Percentiles rank a stretch among this genome's conserved stretches.
phyloP scores from a whole-genome alignment of 2,113 vertebrate species.

The Melanocharis versteri region DNA sequence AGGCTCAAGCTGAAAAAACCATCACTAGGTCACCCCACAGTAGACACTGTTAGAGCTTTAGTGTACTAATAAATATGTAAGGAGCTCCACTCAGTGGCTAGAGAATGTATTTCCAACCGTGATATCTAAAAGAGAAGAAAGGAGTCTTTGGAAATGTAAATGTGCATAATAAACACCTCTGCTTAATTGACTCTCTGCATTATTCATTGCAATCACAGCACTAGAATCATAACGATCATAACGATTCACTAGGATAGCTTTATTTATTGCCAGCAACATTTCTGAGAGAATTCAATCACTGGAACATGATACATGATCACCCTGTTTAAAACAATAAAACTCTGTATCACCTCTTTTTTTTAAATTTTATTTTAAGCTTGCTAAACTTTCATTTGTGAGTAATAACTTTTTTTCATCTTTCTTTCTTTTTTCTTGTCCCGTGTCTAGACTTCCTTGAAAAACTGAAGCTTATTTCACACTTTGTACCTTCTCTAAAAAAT shows the following conservation, averaged over 20 bases:
- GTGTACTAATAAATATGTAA: background rate
- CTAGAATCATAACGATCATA: background rate
- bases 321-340: background rate
- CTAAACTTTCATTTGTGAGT: background rate
- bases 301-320: background rate
- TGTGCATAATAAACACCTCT: background rate
- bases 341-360: background rate
- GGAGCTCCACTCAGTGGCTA: conserved; percentile 36
- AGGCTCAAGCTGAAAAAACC: background rate
- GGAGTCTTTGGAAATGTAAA: background rate
- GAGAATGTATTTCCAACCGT: background rate
- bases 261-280: background rate
- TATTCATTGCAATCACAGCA: background rate
- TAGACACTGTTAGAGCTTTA: rapidly evolving
- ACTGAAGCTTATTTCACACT: background rate
- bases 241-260: background rate
- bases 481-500: background rate
- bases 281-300: background rate
- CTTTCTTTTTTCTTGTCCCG: background rate
- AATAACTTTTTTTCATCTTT: background rate
- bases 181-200: background rate
- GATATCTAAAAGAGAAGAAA: background rate
- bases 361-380: background rate
- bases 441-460: background rate
- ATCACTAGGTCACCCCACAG: background rate